Conservation (phyloP, 1,140 invertebrate genomes). For the Drosophila nigrodunni region DNA sequence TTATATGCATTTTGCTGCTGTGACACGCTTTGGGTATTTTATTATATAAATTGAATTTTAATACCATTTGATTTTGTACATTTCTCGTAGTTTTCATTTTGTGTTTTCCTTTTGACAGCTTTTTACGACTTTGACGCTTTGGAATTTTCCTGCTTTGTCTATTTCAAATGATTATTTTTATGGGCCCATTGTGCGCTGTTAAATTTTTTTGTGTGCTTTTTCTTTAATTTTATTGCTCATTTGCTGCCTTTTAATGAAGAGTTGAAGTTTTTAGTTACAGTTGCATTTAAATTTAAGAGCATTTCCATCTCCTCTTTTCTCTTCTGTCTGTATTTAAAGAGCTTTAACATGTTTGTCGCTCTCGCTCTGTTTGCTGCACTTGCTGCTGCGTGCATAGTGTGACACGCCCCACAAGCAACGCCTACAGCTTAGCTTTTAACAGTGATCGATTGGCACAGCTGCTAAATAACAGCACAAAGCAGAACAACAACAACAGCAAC, state of each 20-base stretch:
- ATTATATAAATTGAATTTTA: conserved; percentile 70
- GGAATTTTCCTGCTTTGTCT: conserved; percentile 55
- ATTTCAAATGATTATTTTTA: conserved; percentile 51
- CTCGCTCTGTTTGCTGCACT: neutral
- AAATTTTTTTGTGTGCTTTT: conserved; percentile 53
- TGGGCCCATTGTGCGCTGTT: conserved; percentile 51
- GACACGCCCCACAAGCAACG: conserved; percentile 39
- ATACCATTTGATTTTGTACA: conserved; percentile 62
- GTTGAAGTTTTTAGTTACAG: conserved; percentile 1
- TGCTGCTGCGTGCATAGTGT: conserved; percentile 28
- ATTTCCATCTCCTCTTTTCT: neutral
- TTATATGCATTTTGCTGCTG: conserved; percentile 54
- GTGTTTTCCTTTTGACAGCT: conserved; percentile 37
- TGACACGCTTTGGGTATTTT: conserved; percentile 78
- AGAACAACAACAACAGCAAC: conserved; percentile 24
- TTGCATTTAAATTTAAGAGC: conserved; percentile 7
- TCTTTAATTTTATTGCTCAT: conserved; percentile 67
- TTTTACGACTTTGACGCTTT: conserved; percentile 73
- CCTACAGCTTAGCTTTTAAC: conserved; percentile 26
- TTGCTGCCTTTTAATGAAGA: conserved; percentile 37
- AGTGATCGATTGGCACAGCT: conserved; percentile 65
- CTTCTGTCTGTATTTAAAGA: neutral
- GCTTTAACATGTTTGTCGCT: conserved; percentile 2
- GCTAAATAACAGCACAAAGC: conserved; percentile 48
- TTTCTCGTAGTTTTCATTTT: conserved; percentile 54